Conservation (phyloP, 2,888 invertebrate genomes). For the Pristionchus maxplancki region DNA sequence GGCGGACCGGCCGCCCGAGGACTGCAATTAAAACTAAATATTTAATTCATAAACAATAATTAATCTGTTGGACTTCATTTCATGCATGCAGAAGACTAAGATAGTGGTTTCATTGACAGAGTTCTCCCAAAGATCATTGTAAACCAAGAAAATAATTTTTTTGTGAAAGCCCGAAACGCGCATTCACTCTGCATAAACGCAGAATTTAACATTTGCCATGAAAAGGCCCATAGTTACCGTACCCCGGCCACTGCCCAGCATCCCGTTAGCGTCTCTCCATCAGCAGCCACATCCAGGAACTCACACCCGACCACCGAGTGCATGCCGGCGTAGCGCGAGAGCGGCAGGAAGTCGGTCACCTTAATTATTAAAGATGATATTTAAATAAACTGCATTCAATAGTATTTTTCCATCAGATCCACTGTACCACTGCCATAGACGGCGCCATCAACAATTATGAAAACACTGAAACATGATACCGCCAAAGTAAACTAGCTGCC, state of each 20-base stretch:
- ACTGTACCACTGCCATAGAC: too few species aligned
- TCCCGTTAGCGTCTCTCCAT: constrained; percentile 64
- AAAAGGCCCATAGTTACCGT: too few species aligned
- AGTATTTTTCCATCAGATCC: too few species aligned
- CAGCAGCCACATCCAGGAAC: constrained; percentile 64
- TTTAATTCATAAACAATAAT: too few species aligned
- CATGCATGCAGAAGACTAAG: background rate
- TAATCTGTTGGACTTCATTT: too few species aligned
- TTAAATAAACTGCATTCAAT: too few species aligned
- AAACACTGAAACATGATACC: too few species aligned
- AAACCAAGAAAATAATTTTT: background rate
- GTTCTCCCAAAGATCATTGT: too few species aligned
- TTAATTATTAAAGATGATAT: too few species aligned
- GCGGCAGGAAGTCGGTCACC: constrained; percentile 8
- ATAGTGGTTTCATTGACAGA: too few species aligned
- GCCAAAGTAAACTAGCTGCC: too few species aligned
- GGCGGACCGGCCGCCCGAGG: background rate
- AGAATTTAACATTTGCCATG: background rate
- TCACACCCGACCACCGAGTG: constrained; percentile 59
- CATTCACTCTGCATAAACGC: background rate
- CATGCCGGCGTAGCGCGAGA: constrained; percentile 11
- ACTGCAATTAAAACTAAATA: background rate
- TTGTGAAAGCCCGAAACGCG: background rate
- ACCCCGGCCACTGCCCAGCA: constrained; percentile 55
- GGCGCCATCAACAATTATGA: too few species aligned